Percentiles rank a stretch among this genome's conserved stretches.
Conservation (phyloP, 2,113 vertebrate genomes). For the Barbus barbus region DNA sequence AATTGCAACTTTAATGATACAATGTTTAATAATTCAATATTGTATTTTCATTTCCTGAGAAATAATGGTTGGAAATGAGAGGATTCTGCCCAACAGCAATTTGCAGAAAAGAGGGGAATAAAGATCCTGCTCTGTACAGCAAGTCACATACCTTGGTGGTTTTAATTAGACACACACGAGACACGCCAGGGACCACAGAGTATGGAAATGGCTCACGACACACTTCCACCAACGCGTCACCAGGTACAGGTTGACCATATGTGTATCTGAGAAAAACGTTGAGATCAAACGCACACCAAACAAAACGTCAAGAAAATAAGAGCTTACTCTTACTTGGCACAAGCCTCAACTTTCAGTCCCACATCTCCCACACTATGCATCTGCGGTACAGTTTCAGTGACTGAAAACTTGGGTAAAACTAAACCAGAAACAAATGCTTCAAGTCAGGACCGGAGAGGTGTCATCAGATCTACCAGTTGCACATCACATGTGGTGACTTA, state of each 20-base stretch:
- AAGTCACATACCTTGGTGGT: neutral
- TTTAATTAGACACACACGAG: neutral
- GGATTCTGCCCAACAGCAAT: too few relatives aligned
- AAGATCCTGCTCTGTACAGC: neutral
- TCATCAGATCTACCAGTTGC: fast-evolving
- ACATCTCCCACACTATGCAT: constrained; percentile 51
- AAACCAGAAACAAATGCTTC: neutral
- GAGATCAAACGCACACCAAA: neutral
- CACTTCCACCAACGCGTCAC: constrained; percentile 32
- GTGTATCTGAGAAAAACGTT: constrained; percentile 65
- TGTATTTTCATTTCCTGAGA: too few relatives aligned
- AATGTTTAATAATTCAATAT: too few relatives aligned
- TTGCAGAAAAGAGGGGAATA: too few relatives aligned
- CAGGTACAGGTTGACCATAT: constrained; percentile 71
- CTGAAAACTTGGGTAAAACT: constrained; percentile 72
- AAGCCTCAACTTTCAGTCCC: constrained; percentile 57
- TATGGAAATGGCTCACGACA: constrained; percentile 43
- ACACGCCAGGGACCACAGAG: fast-evolving
- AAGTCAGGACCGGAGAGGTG: neutral
- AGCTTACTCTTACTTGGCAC: constrained; percentile 64
- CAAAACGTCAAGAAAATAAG: neutral
- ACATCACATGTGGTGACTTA: constrained; percentile 45
- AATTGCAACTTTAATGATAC: too few relatives aligned
- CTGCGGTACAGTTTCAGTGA: constrained; percentile 35
- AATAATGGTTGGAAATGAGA: too few relatives aligned